Conservation (phyloP, 1,140 invertebrate genomes). For the Drosophila sulfurigaster region DNA sequence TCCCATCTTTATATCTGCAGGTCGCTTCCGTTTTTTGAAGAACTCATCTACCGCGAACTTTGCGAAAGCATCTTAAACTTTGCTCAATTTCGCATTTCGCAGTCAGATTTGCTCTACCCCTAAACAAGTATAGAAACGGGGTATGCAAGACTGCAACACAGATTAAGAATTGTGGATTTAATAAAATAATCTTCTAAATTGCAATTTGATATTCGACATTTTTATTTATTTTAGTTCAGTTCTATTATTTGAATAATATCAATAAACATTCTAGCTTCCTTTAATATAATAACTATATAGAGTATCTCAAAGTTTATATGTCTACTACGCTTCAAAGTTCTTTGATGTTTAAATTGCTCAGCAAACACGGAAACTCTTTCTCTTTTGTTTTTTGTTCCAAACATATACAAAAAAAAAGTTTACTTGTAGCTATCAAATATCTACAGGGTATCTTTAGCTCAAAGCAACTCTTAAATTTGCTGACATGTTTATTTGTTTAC, state of each 20-base stretch:
- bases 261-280: too few species aligned
- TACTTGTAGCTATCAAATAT: background rate
- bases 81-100: constrained; percentile 38
- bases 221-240: too few species aligned
- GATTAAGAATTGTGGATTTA: too few species aligned
- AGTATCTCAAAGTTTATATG: too few species aligned
- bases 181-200: too few species aligned
- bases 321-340: too few species aligned
- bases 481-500: constrained; percentile 24
- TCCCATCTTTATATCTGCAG: constrained; percentile 55
- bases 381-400: background rate
- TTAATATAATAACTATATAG: too few species aligned
- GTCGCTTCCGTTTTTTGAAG: constrained; percentile 58
- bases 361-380: too few species aligned
- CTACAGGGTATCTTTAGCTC: constrained; percentile 17
- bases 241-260: too few species aligned
- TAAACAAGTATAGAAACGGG: background rate
- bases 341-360: too few species aligned
- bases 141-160: background rate
- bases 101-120: constrained; percentile 29
- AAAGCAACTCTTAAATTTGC: background rate
- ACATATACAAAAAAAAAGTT: background rate
- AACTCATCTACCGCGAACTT: constrained; percentile 51
- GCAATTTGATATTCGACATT: too few species aligned
- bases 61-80: constrained; percentile 23